Evolutionary conservation across 2,113 vertebrate genomes (phyloP), one percentile per base, ranked within the genome.

Genomic region (Oreocharis arfaki): DNA sequence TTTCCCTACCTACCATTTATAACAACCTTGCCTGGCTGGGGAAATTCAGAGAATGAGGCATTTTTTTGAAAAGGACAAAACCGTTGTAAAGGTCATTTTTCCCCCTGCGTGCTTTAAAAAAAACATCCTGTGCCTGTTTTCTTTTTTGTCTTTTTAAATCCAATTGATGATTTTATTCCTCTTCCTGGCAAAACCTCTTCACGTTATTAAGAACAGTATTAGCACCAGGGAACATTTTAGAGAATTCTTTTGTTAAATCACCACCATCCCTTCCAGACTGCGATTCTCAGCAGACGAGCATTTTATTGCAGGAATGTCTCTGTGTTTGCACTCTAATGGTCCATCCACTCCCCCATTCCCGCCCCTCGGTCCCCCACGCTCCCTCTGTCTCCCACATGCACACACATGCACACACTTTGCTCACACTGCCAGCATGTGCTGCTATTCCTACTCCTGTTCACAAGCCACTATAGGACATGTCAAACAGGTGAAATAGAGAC

Each of bases 201-300:
- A 6, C 49, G 61, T 92, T 53, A 77, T 85, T 93, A 86, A 84
- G 87, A 94, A 52, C 70, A 79, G 71, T 84, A 61, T 96, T 90
- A 92, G 39, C 92, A 96, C 61, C 52, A 37, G 95, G 81, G 73
- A 95, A 90, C 75, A 53, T 81, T 83, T 92, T 52, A 39, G 32
- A 81, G 61, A 70, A 93, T 94, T 87, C 68, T 90, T 95, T 91
- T 91, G 82, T 94, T 91, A 88, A 94, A 93, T 70, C 93, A 85
- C 55, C 81, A 61, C 92, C 75, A 78, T 68, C 44, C 65, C 84
- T 88, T 94, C 69, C 67, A 20, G 85, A 42, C 68, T 26, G 68
- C 0, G 60, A 78, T 73, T 79, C 92, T 94, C 84, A 82, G 83
- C 90, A 89, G 92, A 70, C 26, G n/a, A 96, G 61, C 46, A 61